Base-by-base conservation (phyloP, 2,113 vertebrate genomes). In the Cololabis saira region DNA sequence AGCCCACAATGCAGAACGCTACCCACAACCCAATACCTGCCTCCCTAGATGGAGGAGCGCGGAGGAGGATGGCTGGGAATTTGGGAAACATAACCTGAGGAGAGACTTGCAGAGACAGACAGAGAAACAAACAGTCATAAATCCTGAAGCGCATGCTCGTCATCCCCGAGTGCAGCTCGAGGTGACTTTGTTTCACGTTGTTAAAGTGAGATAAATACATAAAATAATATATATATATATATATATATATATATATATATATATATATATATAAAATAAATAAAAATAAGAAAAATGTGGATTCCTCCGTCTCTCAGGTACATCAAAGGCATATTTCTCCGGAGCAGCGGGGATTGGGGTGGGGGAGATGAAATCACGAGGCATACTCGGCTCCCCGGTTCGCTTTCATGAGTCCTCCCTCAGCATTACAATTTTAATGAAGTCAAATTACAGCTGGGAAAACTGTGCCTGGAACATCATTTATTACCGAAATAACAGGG, bases 1-100 rank as follows among this genome's bases (percentile, higher is more conserved):
- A 86, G 81, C 55, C 67, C 75, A 71, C 77, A 82, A 78, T 60
- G 84, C 87, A 89, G 86, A 89, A 87, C 81, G 43, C 80, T 81
- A 76, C 86, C 60, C 57, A 55, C 71, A 77, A 80, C 78, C 78
- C 74, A 14, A 54, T 84, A 88, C 84, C 88, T 88, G 86, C 82
- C 84, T 71, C 84, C 77, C 54, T 50, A 57, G 68, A 69, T 51
- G 56, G 50, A 71, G 18, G 52, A 2, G 4, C 13, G 67, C 5
- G 12, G 22, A 51, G 52, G 15, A 48, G 42, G 51, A 11, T 43
- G 48, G 55, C 15, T 27, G 27, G 62, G 45, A 56, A 44, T n/a
- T n/a, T n/a, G n/a, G n/a, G n/a, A n/a, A n/a, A n/a, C n/a, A 9
- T 18, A 60, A 66, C 55, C 21, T 41, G 19, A 41, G 44, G 56